Base-by-base conservation (phyloP, 2,797 vertebrate species). In the Chrosomus eos region DNA sequence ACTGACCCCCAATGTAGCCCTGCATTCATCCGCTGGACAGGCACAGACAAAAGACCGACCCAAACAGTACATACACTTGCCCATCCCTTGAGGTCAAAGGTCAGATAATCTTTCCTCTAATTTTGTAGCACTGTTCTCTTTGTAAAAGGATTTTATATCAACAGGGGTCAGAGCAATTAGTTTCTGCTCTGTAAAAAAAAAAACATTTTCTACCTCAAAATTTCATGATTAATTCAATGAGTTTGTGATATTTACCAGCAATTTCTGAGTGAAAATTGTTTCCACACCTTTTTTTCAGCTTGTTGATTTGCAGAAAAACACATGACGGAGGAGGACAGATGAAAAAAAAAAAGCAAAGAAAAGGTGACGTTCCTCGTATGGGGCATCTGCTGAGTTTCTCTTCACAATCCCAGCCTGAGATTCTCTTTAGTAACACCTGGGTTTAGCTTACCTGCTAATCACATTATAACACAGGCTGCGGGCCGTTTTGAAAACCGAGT, bases 381-480 rank as follows among this genome's bases (percentile, higher is more conserved):
- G 72, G 89, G 93, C 94, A 94, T 95, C 93, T 95, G 94, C 91
- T 85, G 55, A 79, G 79, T 80, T 87, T 48, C 26, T 4, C 26
- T 48, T 21, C 19, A 36, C 88, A 85, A 80, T 87, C 79, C 86
- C 89, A 92, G 87, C 88, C 84, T 86, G 88, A 90, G 85, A 91
- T 89, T 89, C 88, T 89, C 89, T 89, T 87, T 86, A 89, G 86
- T 66, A 88, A 90, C 90, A 92, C 88, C 91, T 90, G 89, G 85
- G 89, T 87, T 90, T 82, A 88, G 91, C 92, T 92, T 93, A 93
- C 92, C 91, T 90, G 90, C 90, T 95, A 94, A 95, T 94, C 90
- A 87, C 88, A 90, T 94, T 93, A 93, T 86, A 90, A 70, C 85
- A 85, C 86, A 88, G 85, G 64, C 86, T 83, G 82, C 86, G 90